Conservation (phyloP, 2,113 vertebrate genomes). For the Galbula dea region DNA sequence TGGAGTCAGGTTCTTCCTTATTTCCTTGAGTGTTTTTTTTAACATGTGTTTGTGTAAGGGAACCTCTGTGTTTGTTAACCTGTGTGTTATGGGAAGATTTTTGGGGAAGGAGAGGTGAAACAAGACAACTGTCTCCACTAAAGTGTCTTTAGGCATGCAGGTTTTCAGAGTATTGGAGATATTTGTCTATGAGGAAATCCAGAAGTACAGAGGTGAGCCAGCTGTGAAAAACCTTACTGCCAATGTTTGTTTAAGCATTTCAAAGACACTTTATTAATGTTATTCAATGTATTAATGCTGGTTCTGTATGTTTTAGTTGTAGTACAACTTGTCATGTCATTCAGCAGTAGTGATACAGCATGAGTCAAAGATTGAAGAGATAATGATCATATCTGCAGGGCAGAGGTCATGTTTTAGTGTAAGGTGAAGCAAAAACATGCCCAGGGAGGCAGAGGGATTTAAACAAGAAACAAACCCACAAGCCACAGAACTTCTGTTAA, state of each 20-base stretch:
- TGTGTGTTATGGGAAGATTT: neutral
- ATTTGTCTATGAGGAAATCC: neutral
- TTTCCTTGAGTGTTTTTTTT: neutral
- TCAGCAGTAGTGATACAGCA: neutral
- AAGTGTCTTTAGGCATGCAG: neutral
- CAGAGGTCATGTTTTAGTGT: neutral
- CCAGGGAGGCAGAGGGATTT: neutral
- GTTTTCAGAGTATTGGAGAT: neutral
- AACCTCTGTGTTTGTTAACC: neutral
- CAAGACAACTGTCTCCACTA: neutral
- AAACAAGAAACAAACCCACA: neutral
- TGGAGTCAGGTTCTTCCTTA: neutral
- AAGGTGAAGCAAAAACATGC: neutral
- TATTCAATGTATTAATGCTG: neutral
- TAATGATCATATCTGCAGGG: neutral
- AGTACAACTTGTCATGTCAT: neutral
- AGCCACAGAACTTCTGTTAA: neutral
- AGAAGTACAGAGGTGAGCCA: neutral
- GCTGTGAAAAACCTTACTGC: neutral
- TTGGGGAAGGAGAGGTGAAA: neutral
- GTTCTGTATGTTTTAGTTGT: neutral
- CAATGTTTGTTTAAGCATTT: neutral
- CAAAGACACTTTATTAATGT: neutral
- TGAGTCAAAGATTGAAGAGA: neutral
- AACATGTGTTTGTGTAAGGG: neutral